Evolutionary conservation across 2,113 vertebrate species (phyloP).

Genomic region (Pseudopipra pipra): DNA sequence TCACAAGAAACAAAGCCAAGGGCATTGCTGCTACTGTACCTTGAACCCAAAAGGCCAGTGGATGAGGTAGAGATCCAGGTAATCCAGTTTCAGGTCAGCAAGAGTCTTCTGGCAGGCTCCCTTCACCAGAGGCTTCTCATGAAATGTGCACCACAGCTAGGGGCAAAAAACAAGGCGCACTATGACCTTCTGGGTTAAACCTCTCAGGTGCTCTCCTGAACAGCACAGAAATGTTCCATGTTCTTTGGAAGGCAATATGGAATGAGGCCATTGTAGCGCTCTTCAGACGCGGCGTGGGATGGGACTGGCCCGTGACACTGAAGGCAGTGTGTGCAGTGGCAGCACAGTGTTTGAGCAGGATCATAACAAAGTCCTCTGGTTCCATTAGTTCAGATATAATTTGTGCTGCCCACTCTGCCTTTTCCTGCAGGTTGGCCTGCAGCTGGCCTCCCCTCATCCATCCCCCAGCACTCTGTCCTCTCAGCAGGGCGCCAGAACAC

Average conservation of each 20-base stretch:
- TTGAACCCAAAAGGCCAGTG: constrained; percentile 92
- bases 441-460: background rate
- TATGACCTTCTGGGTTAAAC: background rate
- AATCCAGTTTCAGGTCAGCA: constrained; percentile 83
- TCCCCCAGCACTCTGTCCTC: background rate
- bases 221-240: background rate
- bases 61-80: constrained; percentile 92
- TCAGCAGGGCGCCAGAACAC: background rate
- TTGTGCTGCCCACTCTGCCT: background rate
- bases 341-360: background rate
- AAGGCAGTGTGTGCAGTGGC: background rate
- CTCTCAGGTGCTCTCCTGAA: background rate
- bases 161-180: background rate
- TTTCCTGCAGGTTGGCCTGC: background rate
- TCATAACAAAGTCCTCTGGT: background rate
- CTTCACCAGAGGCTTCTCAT: constrained; percentile 82
- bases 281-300: too few relatives aligned
- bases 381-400: background rate
- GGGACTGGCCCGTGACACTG: too few relatives aligned
- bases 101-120: constrained; percentile 87
- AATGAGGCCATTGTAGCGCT: background rate
- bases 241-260: background rate
- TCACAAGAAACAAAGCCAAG: background rate
- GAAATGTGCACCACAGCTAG: constrained; percentile 90
- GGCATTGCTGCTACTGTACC: constrained; percentile 62